These are phyloP conservation scores for Dolichomitus sp. DNA, from an alignment of 2,888 invertebrate species.

Conservation along the genomic window DNA sequence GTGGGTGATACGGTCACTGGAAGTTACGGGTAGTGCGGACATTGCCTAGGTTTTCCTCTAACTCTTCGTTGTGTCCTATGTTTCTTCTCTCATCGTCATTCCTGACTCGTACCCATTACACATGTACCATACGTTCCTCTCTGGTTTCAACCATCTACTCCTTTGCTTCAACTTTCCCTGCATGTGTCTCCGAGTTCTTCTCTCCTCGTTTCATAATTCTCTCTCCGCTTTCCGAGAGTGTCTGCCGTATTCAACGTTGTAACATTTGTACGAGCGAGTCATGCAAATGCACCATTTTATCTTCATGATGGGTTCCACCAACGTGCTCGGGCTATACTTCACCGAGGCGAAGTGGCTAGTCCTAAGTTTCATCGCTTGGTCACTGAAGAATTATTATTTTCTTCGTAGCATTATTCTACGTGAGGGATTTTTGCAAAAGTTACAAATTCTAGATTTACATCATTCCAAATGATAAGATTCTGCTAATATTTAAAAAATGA, in stretches of 20 bases:
- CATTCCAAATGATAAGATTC: too few species aligned
- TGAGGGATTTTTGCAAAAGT: too few species aligned
- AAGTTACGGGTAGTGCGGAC: constrained; percentile 22
- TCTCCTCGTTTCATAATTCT: constrained; percentile 51
- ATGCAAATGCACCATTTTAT: constrained; percentile 70
- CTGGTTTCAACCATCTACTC: constrained; percentile 29
- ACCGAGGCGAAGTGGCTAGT: constrained; percentile 34
- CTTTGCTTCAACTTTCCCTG: background rate
- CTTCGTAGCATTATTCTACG: background rate
- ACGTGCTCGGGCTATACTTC: constrained; percentile 38
- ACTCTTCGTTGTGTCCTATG: constrained; percentile 22
- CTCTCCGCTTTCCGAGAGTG: constrained; percentile 57
- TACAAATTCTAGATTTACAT: too few species aligned
- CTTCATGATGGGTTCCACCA: constrained; percentile 52
- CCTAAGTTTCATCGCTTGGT: constrained; percentile 56
- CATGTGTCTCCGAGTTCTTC: constrained; percentile 22
- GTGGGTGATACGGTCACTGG: constrained; percentile 15
- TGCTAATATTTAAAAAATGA: too few species aligned
- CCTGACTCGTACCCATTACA: constrained; percentile 66
- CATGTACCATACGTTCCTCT: constrained; percentile 66
- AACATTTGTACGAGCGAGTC: constrained; percentile 69
- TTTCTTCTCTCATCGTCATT: constrained; percentile 63
- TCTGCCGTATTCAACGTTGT: constrained; percentile 62
- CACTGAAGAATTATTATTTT: constrained; percentile 40
- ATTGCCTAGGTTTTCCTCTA: constrained; percentile 16